Base-by-base conservation (phyloP, 2,113 vertebrate genomes). In the Varanus salvator region DNA sequence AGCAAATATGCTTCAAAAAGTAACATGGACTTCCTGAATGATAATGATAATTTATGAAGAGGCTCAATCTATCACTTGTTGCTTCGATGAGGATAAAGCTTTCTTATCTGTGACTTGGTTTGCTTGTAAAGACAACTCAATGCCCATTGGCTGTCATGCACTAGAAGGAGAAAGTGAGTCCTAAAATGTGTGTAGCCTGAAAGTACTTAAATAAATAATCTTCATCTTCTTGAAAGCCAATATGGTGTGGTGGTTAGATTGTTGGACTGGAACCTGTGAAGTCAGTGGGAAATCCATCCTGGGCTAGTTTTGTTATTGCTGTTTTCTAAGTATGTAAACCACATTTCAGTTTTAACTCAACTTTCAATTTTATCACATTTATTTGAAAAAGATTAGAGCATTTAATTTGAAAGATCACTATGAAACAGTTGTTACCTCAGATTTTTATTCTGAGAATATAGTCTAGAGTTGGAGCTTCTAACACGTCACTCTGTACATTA, bases 301-400 rank as follows among this genome's bases (percentile, higher is more conserved):
- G 68, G 34, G 44, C 17, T 6, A 83, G 29, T 11, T 87, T 84
- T 83, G 12, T 77, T 68, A 15, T 44, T 87, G 31, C 71, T 83
- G 34, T 25, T 52, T 0, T 17, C 8, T 54, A 90, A 80, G 57
- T 80, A 68, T n/a, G 64, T 68, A 57, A 7, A 77, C 21, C 48
- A 31, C 44, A 19, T 77, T 72, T 57, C 25, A 34, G 34, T 84
- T 17, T 84, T 86, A 91, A 87, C 21, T 78, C 38, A 25, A 84
- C 72, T 31, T 50, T 72, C 72, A 71, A 34, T 84, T 89, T 87
- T 72, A 87, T 66, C 54, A 80, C 44, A 83, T 87, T 87, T 77
- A 23, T 50, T 44, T 34, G 48, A 44, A 68, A 12, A 87, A 69
- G 60, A 38, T 11, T 23, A n/a, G n/a, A 76, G 57, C 17, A 38